Evolutionary conservation across 2,113 vertebrate genomes (phyloP).

Genomic region (Ciconia maguari): DNA sequence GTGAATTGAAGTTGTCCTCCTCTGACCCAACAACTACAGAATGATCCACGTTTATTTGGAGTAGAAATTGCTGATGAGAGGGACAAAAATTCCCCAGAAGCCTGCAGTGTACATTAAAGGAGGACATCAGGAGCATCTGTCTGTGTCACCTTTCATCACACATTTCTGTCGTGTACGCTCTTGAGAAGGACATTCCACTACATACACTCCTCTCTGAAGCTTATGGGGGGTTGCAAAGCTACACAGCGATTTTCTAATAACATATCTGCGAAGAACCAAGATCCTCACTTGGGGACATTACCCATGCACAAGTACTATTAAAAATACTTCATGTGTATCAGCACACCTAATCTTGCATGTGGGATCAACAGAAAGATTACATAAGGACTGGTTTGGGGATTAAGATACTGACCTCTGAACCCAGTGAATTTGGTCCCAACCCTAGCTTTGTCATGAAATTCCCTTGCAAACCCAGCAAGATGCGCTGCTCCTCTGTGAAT

Average conservation of each 20-base stretch:
- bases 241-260: background rate
- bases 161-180: accelerated
- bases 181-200: accelerated
- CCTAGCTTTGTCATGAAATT: background rate
- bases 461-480: background rate
- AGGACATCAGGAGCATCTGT: background rate
- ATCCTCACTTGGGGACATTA: background rate
- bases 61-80: background rate
- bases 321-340: background rate
- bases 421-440: background rate
- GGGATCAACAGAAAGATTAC: background rate
- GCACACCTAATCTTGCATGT: background rate
- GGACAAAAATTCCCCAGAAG: background rate
- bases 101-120: background rate
- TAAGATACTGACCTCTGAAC: background rate
- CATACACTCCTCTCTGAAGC: background rate
- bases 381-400: background rate
- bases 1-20: background rate
- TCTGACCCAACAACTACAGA: background rate
- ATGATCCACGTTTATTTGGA: background rate
- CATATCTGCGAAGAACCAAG: background rate
- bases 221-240: background rate
- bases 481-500: background rate
- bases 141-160: background rate
- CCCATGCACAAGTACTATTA: background rate